Conservation (phyloP, 2,888 invertebrate species). For the Eurois occulta region DNA sequence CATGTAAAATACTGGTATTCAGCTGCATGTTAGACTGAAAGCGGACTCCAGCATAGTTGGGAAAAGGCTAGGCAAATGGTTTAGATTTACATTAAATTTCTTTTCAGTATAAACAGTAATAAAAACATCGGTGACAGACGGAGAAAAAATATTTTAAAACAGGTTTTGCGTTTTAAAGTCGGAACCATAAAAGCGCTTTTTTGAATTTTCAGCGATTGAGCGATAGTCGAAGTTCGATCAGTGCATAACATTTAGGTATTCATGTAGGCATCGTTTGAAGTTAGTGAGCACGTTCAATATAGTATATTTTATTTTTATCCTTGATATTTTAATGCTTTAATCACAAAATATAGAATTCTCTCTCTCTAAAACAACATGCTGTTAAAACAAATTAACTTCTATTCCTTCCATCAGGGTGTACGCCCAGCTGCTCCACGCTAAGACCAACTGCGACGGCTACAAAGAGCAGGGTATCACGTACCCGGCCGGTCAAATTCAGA, state of each 20-base stretch:
- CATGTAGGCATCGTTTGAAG: neutral
- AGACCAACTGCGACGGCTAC: constrained; percentile 95
- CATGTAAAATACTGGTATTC: too few species aligned
- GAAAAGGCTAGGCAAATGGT: too few species aligned
- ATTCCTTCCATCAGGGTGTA: constrained; percentile 86
- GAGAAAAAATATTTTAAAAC: neutral
- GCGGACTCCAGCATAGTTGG: too few species aligned
- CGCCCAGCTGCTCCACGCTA: constrained; percentile 93
- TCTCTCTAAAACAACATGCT: neutral
- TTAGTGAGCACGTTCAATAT: neutral
- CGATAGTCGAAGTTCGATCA: neutral
- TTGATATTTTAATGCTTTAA: neutral
- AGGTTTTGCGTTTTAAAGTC: neutral
- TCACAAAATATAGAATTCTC: neutral
- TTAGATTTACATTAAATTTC: too few species aligned
- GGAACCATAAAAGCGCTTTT: neutral
- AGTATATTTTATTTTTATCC: neutral
- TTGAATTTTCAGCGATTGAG: neutral
- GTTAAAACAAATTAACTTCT: neutral
- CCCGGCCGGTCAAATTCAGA: constrained; percentile 92
- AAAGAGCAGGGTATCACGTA: constrained; percentile 93
- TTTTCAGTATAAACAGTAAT: neutral
- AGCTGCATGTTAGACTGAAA: too few species aligned
- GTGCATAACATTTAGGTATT: neutral
- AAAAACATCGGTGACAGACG: neutral